These are phyloP conservation scores for Odontesthes bonariensis DNA, from an alignment of 2,113 vertebrate genomes.

Conservation along the genomic window DNA sequence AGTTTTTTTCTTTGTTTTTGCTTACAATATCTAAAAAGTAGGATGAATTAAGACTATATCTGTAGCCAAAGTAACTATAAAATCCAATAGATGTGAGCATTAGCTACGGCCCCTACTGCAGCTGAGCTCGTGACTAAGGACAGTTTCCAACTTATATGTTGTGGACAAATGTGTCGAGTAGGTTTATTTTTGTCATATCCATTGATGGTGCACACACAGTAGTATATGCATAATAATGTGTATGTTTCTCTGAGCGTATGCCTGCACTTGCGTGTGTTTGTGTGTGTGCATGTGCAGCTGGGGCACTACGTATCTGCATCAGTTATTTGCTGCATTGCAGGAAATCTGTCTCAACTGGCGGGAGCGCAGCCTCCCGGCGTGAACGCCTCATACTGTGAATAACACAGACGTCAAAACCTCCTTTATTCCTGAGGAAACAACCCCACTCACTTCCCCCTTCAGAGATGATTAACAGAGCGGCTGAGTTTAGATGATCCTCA, in stretches of 20 bases:
- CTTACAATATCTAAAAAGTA: neutral
- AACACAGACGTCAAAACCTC: conserved; percentile 38
- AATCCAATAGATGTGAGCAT: neutral
- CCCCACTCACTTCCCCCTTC: neutral
- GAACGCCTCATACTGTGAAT: conserved; percentile 25
- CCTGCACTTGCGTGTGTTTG: conserved; percentile 7
- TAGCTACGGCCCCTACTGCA: conserved; percentile 16
- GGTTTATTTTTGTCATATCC: neutral
- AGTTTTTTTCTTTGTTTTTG: neutral
- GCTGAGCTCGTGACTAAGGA: neutral
- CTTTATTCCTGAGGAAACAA: conserved; percentile 27
- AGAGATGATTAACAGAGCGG: conserved; percentile 39
- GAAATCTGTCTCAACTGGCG: conserved; percentile 51
- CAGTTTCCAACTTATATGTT: conserved; percentile 15
- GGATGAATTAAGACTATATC: conserved; percentile 8
- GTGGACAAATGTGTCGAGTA: neutral
- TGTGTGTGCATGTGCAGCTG: conserved; percentile 23
- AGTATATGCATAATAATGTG: neutral
- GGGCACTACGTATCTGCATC: conserved; percentile 51
- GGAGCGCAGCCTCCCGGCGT: conserved; percentile 33
- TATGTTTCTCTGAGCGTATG: conserved; percentile 3
- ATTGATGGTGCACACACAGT: neutral
- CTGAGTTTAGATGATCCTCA: neutral
- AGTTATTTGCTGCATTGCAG: conserved; percentile 72
- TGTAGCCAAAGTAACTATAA: neutral